Base-by-base conservation (phyloP, 2,888 invertebrate species). In the Linnaemya tessellans region DNA sequence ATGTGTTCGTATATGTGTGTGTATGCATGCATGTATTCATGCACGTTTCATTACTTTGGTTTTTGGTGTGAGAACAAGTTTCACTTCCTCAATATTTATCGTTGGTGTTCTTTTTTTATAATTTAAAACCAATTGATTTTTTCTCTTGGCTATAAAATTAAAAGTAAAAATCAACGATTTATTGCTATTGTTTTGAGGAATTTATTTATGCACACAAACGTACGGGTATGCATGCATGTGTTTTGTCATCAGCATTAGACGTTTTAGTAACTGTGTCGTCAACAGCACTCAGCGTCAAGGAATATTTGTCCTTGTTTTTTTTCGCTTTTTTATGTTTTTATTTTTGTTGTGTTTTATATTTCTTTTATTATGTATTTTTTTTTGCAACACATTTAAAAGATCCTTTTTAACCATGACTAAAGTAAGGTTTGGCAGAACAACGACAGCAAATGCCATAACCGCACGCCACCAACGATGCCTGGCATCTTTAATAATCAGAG, bases 61-160 rank as follows among this genome's bases (percentile, higher is more conserved):
- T 22, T 35, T 18, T 7, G 4, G 9, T 58, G 13, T 46, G 46
- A 8, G n/a, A 38, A 22, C 51, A 49, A 18, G 46, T 60, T 35
- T 60, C 35, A 8, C 7, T 60, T 35, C 25, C 18, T 64, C 46
- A 22, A 20, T 46, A 1, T 56, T 56, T 58, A 20, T 67, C 22
- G 11, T 49, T 46, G 4, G 10, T 74, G 35, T 56, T 51, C 56
- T 75, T 43, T 18, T 51, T 56, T 18, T 25, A 9, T 46, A 71
- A 54, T 68, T 81, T 56, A 46, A 74, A 84, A 79, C 74, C 68
- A 74, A 84, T 84, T 84, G 73, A 74, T 74, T 79, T 70, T 78
- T 41, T 78, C 18, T 74, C 30, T 79, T 65, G 67, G 30, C 68
- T 38, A 38, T 43, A 25, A 73, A 83, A 65, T 77, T 77, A 78